Base-by-base conservation (phyloP, 2,888 invertebrate species). In the Mythimna albipuncta region DNA sequence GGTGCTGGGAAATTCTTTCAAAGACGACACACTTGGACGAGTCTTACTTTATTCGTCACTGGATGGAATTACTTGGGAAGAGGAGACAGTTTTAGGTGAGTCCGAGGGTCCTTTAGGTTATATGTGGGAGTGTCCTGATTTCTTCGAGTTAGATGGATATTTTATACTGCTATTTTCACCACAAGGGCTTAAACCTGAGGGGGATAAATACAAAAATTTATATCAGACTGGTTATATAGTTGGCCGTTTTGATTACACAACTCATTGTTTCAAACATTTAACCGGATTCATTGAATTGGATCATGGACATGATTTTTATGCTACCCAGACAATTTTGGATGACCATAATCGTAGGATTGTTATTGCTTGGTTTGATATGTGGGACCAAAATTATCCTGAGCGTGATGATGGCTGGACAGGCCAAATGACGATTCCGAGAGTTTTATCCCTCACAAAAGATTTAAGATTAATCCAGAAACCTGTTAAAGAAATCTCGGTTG, bases 91-190 rank as follows among this genome's bases (percentile, higher is more conserved):
- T 62, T 79, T 96, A 21, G 91, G 74, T 58, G 80, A 92, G 82
- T 94, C 96, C 0, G 88, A 94, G 64, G 94, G 94, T 9, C 84
- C 79, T 21, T 89, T 94, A 1, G 95, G 95, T 1, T 94, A 87
- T 61, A 95, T 96, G 95, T 96, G 94, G 93, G 96, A 97, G 83
- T 96, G 96, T 87, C 96, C 96, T 0, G 96, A 96, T 79, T 94
- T 96, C 66, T 96, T 96, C 55, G 91, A 94, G 79, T 74, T 97
- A 0, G 72, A 90, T 35, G 94, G 93, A 0, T 84, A 89, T 66
- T 93, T 87, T 77, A 86, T 97, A 21, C 85, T 96, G 1, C 77
- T 96, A 6, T 91, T 96, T 69, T 96, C 95, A 9, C 94, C 96
- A 1, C 95, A 96, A 91, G 95, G 96, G 2, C 72, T 96, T 0